Evolutionary conservation across 2,888 invertebrate species (phyloP), one percentile per base, ranked within the genome.

Genomic region (Oligia latruncula): DNA sequence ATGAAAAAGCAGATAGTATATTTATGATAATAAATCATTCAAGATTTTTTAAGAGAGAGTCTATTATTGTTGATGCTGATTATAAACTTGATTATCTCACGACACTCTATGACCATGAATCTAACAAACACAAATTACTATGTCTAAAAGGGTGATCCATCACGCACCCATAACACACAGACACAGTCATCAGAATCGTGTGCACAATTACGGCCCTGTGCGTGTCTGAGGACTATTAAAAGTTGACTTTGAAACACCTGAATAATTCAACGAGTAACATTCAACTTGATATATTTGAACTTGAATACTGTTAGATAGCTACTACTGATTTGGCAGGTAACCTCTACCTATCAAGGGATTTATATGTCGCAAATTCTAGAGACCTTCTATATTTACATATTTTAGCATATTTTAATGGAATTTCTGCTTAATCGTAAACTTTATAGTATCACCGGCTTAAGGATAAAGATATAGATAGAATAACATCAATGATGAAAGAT

Each of bases 161-260:
- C 85, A 81, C 76, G 78, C 74, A 72, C 43, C 17, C 73, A 73
- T 64, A 73, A 52, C n/a, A 80, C 35, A 77, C 60, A 75, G 82
- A 67, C 76, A 71, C 23, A 77, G 75, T 78, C 71, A 77, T 87
- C 75, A 77, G 68, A 77, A 74, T 82, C 58, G 49, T 72, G 74
- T 65, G 43, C 67, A 81, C 80, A 89, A 87, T 81, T 85, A 80
- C 77, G 68, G 74, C 78, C 83, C 87, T 85, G 84, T 82, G 78
- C 88, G 88, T 88, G 88, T 73, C 72, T 73, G 17, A 11, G 13
- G 40, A 77, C 52, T 73, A 89, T 87, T 86, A 78, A 73, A 80
- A 76, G 15, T 64, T 84, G 73, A 76, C 87, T 83, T 83, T 87
- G 80, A 79, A 75, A 78, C 46, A 71, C 70, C 35, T 70, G 83